Conservation (phyloP, 2,113 vertebrate genomes). For the Gobio gobio region DNA sequence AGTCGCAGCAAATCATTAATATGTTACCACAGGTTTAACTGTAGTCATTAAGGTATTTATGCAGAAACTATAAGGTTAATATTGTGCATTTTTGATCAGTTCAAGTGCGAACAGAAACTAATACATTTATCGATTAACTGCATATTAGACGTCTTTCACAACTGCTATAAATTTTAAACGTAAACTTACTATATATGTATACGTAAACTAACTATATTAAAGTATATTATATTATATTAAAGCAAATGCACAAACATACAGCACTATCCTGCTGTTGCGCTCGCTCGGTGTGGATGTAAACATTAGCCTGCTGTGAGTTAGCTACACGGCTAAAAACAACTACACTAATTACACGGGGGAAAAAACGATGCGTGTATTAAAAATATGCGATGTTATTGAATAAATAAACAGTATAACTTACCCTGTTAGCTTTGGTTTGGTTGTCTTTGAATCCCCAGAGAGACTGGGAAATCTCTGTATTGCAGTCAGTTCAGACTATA, state of each 20-base stretch:
- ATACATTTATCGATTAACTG: not conserved
- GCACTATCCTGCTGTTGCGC: not conserved
- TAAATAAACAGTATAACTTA: not conserved
- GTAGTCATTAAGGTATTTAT: not conserved
- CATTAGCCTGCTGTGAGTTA: constrained; percentile 17
- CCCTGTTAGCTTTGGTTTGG: not conserved
- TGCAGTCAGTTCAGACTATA: not conserved
- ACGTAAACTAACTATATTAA: not conserved
- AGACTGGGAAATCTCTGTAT: not conserved
- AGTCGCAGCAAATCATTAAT: not conserved
- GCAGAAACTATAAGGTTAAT: not conserved
- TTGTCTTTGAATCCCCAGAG: not conserved
- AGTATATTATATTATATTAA: not conserved
- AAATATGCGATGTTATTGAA: not conserved
- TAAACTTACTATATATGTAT: not conserved
- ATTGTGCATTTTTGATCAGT: not conserved
- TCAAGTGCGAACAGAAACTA: too few species aligned
- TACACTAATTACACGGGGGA: not conserved
- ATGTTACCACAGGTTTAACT: not conserved
- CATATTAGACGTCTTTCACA: not conserved
- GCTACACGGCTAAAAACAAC: constrained; percentile 12
- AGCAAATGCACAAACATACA: not conserved
- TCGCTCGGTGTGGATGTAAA: not conserved
- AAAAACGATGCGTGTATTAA: not conserved
- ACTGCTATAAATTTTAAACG: not conserved